Percentiles rank a stretch among this genome's conserved stretches.
phyloP scores from a whole-genome alignment of 2,888 invertebrate genomes.

The Capitulum mitella region DNA sequence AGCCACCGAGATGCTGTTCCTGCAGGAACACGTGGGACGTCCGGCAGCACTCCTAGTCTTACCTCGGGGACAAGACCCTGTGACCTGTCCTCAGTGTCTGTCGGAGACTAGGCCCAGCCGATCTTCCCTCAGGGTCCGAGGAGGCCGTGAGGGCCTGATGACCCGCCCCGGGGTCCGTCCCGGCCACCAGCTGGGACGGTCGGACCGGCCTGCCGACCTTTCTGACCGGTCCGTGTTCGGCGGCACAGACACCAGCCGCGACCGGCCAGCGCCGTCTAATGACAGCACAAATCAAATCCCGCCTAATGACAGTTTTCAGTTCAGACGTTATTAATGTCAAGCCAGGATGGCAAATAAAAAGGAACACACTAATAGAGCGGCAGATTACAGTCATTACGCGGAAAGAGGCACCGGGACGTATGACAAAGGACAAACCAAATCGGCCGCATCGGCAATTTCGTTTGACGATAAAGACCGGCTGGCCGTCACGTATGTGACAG shows the following conservation, averaged over 20 bases:
- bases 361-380: slow-evolving; percentile 9
- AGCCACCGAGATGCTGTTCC: too few species aligned
- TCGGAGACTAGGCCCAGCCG: too few species aligned
- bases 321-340: slow-evolving; percentile 21
- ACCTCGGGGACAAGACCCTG: too few species aligned
- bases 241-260: too few species aligned
- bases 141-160: too few species aligned
- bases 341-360: slow-evolving; percentile 10
- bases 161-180: too few species aligned
- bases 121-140: too few species aligned
- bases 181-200: too few species aligned
- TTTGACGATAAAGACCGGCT: neutral
- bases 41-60: too few species aligned
- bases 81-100: too few species aligned
- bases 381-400: slow-evolving; percentile 5
- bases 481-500: neutral
- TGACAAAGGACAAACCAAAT: slow-evolving; percentile 13
- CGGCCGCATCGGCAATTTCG: neutral
- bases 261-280: neutral
- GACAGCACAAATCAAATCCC: neutral
- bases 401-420: slow-evolving; percentile 17
- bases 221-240: neutral
- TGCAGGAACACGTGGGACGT: too few species aligned
- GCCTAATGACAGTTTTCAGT: slow-evolving; percentile 22
- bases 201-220: neutral